Evolutionary conservation across 2,888 invertebrate species (phyloP).

Genomic region (Caenorhabditis sp.): DNA sequence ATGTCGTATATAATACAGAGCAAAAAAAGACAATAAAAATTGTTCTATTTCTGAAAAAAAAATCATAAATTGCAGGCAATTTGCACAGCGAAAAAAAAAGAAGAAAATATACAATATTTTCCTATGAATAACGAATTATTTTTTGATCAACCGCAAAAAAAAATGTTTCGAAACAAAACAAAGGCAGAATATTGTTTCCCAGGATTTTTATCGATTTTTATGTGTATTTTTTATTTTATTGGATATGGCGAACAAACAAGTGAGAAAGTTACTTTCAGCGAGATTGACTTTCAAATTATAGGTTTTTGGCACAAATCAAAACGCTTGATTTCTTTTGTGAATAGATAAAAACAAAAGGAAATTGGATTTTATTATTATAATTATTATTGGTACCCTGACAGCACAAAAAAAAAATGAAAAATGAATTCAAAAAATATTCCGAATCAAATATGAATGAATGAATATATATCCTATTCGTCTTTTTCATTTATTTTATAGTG

Average conservation of each 20-base stretch:
- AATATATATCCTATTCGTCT: not conserved
- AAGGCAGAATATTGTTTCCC: too few species aligned
- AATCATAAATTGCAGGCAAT: not conserved
- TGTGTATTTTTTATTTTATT: too few species aligned
- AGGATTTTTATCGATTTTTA: too few species aligned
- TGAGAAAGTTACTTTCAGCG: too few species aligned
- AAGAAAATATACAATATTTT: not conserved
- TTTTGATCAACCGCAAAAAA: too few species aligned
- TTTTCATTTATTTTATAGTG: too few species aligned
- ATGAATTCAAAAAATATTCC: slow-evolving; percentile 7
- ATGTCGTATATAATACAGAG: not conserved
- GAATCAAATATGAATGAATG: slow-evolving; percentile 33
- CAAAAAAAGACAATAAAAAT: slow-evolving; percentile 5
- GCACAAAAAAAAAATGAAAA: not conserved
- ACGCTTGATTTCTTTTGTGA: too few species aligned
- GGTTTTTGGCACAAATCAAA: too few species aligned
- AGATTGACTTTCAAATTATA: too few species aligned
- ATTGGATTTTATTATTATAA: not conserved
- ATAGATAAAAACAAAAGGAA: not conserved
- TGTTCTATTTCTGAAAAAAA: not conserved
- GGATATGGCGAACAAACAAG: too few species aligned
- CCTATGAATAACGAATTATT: not conserved
- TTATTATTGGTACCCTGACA: not conserved
- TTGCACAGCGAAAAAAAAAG: not conserved
- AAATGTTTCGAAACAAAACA: too few species aligned